Base-by-base conservation (phyloP, 1,140 invertebrate genomes). In the Linepithema humile region DNA sequence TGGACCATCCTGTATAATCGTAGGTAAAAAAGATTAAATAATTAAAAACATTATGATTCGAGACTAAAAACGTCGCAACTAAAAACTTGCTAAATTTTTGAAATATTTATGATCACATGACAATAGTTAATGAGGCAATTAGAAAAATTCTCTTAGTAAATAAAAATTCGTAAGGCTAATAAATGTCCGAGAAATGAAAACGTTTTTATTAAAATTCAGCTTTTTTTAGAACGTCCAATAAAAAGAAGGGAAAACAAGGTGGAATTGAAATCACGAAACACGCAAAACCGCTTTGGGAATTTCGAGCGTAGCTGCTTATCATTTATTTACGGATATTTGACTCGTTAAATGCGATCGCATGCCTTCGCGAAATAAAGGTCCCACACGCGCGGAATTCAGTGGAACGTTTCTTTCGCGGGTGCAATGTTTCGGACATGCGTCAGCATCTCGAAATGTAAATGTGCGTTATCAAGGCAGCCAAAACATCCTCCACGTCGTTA, bases 391-490 rank as follows among this genome's bases (percentile, higher is more conserved):
- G 3, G 10, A n/a, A 62, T 38, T 73, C 65, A 83, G 17, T 3
- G 35, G 48, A 12, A 53, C n/a, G 12, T 64, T 55, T 55, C 55
- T 69, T 67, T 77, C 32, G 50, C 29, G 64, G 65, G 53, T 57
- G 59, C 38, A 29, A 59, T 23, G 32, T 50, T 55, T 55, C 23
- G 15, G 17, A 53, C 26, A 5, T 29, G 53, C 69, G 60, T 74
- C 83, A 74, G 17, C 73, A 17, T n/a, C 43, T 29, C 9, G 59
- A 40, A 84, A 88, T 78, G 85, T 53, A 86, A 84, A 86, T 86
- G 84, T 7, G 69, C 38, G 62, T 88, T 86, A 88, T 83, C 73
- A 67, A 32, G 12, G 48, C 40, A 65, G 29, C 29, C 45, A n/a
- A 59, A 45, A 83, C 10, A 40, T 29, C 29, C 35, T 12, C n/a